Conservation (phyloP, 2,113 vertebrate species). For the Bubo scandiacus region DNA sequence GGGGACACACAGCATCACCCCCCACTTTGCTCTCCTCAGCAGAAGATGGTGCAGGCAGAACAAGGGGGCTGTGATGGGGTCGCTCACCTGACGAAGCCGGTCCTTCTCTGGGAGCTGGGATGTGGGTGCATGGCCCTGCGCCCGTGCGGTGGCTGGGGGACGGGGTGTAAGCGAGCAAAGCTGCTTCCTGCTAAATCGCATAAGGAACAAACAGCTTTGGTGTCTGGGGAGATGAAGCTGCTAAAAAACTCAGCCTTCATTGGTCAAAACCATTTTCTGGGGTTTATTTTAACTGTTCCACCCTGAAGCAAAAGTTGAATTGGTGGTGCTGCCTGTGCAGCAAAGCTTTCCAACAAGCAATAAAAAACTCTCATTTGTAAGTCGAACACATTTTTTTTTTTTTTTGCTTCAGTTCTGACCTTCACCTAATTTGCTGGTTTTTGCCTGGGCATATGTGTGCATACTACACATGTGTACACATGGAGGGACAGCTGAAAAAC, state of each 20-base stretch:
- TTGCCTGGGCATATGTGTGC: fast-evolving
- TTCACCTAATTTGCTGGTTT: not conserved
- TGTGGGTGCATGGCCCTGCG: fast-evolving
- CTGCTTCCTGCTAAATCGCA: fast-evolving
- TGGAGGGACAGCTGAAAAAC: not conserved
- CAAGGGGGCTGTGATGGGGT: fast-evolving
- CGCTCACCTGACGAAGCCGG: fast-evolving
- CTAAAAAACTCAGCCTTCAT: not conserved
- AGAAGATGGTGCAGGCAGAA: not conserved
- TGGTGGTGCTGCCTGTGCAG: not conserved
- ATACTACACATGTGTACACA: too few relatives aligned
- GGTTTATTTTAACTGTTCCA: not conserved
- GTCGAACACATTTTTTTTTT: fast-evolving
- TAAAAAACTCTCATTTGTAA: not conserved
- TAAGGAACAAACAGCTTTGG: not conserved
- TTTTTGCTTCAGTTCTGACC: not conserved
- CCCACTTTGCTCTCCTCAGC: not conserved
- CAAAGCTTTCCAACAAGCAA: not conserved
- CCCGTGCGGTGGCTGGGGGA: fast-evolving
- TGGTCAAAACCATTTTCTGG: not conserved
- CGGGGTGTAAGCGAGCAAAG: not conserved
- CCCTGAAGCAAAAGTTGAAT: not conserved
- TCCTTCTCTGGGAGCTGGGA: not conserved
- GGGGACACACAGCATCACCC: not conserved
- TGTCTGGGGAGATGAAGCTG: not conserved